Evolutionary conservation across 2,888 invertebrate species (phyloP).

Genomic region (Petrophora chlorosata): DNA sequence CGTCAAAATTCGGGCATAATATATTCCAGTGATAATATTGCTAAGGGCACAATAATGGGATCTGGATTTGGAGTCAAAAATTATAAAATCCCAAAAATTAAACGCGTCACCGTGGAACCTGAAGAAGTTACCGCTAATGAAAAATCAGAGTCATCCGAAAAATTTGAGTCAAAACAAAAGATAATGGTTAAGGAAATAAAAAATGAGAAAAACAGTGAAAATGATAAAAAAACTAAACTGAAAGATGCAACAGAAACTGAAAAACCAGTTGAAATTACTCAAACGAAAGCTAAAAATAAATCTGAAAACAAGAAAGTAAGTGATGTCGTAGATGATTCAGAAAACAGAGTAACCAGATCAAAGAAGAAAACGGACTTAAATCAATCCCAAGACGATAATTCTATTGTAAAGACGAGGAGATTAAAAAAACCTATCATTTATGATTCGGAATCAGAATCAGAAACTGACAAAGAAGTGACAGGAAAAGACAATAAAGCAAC

Average conservation of each 20-base stretch:
- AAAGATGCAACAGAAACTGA: slow-evolving; percentile 15
- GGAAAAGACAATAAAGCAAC: background rate
- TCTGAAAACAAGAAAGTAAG: slow-evolving; percentile 26
- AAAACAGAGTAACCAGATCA: slow-evolving; percentile 54
- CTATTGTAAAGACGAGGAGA: slow-evolving; percentile 40
- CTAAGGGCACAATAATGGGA: slow-evolving; percentile 66
- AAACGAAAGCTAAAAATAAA: slow-evolving; percentile 18
- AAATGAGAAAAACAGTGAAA: slow-evolving; percentile 16
- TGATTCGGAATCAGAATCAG: slow-evolving; percentile 59
- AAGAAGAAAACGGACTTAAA: slow-evolving; percentile 37
- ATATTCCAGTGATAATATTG: slow-evolving; percentile 73
- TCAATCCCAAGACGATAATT: slow-evolving; percentile 9
- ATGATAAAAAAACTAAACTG: slow-evolving; percentile 19
- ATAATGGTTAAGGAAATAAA: slow-evolving; percentile 6
- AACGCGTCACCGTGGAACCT: slow-evolving; percentile 48
- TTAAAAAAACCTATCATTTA: slow-evolving; percentile 47
- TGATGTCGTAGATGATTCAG: slow-evolving; percentile 25
- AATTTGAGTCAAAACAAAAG: too few species aligned
- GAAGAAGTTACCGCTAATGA: slow-evolving; percentile 18
- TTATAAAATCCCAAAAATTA: slow-evolving; percentile 79
- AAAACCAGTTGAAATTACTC: slow-evolving; percentile 19
- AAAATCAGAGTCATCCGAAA: slow-evolving; percentile 7
- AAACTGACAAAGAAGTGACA: slow-evolving; percentile 25
- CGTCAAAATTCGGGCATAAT: slow-evolving; percentile 56
- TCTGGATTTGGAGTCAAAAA: slow-evolving; percentile 74